Percentiles rank a stretch among this genome's conserved stretches.
Evolutionary conservation across 2,113 vertebrate species (phyloP).

Genomic region (Felis chaus): DNA sequence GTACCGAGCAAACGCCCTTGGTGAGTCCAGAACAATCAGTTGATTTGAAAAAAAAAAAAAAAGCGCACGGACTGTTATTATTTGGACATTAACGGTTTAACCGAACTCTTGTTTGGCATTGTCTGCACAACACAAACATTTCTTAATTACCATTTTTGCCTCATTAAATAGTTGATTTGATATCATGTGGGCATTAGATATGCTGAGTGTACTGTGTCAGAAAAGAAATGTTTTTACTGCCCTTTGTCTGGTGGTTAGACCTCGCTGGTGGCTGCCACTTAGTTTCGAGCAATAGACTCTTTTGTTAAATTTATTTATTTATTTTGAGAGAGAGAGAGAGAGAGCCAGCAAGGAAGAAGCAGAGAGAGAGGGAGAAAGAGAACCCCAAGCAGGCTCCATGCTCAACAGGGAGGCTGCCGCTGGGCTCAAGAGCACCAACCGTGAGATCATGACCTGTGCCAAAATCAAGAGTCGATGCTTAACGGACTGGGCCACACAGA

Average conservation of each 20-base stretch:
- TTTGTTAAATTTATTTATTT: no score
- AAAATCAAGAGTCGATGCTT: no score
- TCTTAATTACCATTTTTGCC: neutral
- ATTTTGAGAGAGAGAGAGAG: no score
- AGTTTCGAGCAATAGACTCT: neutral
- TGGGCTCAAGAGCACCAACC: no score
- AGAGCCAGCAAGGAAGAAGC: no score
- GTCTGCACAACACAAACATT: neutral
- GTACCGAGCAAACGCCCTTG: neutral
- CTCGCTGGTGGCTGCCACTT: neutral
- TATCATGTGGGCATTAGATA: neutral
- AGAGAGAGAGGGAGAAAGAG: no score
- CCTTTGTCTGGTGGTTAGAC: fast-evolving
- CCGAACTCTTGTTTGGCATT: neutral
- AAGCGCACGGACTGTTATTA: neutral
- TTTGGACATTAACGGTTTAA: neutral
- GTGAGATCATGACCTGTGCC: no score
- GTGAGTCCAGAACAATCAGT: neutral
- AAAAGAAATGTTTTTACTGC: neutral
- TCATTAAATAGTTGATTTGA: neutral
- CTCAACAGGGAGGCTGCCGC: no score
- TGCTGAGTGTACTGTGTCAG: no score
- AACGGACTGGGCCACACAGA: no score
- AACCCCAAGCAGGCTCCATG: no score
- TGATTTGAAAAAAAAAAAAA: neutral